phyloP scores from a whole-genome alignment of 2,797 vertebrate genomes.

The Ciconia nigra region DNA sequence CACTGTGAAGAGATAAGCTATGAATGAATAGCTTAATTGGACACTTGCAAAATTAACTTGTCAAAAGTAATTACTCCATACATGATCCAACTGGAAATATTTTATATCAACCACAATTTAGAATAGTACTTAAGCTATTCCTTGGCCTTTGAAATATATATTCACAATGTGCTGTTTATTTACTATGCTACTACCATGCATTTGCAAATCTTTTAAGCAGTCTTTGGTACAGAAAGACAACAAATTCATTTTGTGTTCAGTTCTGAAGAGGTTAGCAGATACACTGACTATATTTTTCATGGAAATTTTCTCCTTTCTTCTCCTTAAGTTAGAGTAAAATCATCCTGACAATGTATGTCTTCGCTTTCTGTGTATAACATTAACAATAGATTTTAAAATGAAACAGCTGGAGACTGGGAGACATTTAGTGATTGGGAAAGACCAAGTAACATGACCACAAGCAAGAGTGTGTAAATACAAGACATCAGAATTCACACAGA shows the following conservation, averaged over 20 bases:
- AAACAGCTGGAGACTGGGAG: background rate
- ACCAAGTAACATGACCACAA: background rate
- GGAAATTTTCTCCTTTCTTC: background rate
- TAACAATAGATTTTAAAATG: background rate
- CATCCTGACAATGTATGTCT: background rate
- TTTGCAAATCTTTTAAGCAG: background rate
- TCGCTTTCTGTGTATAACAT: background rate
- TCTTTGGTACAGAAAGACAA: background rate
- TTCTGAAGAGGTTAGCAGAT: background rate
- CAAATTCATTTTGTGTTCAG: background rate
- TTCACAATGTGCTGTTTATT: background rate
- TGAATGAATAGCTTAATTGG: constrained; percentile 34
- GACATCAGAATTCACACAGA: background rate
- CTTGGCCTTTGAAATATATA: constrained; percentile 16
- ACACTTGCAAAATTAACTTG: constrained; percentile 57
- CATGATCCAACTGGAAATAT: constrained; percentile 9
- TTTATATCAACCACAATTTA: background rate
- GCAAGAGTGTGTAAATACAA: background rate
- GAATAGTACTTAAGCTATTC: constrained; percentile 2
- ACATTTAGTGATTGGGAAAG: background rate
- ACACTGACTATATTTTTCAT: background rate
- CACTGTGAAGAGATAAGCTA: constrained; percentile 59
- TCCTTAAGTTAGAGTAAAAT: background rate
- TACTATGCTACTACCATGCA: background rate
- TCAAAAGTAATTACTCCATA: constrained; percentile 33